Base-by-base conservation (phyloP, 2,888 invertebrate genomes). In the Metacarcinus magister region DNA sequence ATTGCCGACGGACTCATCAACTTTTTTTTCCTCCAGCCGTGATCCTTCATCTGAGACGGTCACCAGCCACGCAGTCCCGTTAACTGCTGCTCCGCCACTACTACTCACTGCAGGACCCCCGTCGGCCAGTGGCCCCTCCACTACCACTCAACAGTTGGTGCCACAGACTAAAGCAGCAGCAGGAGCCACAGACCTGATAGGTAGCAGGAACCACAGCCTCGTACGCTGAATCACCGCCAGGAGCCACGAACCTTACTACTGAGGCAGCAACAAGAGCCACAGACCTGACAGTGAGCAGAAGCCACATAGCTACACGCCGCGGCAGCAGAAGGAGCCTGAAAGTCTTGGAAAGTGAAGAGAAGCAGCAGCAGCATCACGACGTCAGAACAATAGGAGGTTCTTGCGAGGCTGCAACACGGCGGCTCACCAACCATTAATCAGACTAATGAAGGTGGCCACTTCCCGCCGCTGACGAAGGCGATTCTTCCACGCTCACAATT, bases 381-480 rank as follows among this genome's bases (percentile, higher is more conserved):
- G 87, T 87, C 46, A 91, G 82, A 94, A 94, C 95, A 94, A 91
- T 46, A 91, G 94, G 67, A 93, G 90, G 94, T 94, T 95, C 94
- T 94, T 94, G 94, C 75, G 91, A 75, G 90, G 48, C 95, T 95
- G 95, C 95, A 95, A 94, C 95, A 75, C 91, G 94, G 94, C 94
- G 95, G 94, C 87, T 91, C 90, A 44, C 32, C 94, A 91, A 95
- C 95, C 95, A 95, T 95, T 95, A 95, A 95, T 95, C 95, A 95
- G 95, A 91, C 95, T 95, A 95, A 95, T 95, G 95, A 95, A 95
- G 95, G 95, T 94, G 94, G 95, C 95, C 95, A 95, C 95, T 95
- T 95, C 95, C 95, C 95, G 75, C 95, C 89, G 94, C 95, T 95
- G 95, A 95, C 95, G 95, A 95, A 91, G 95, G 91, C 91, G 94